Conservation (phyloP, 2,797 vertebrate species). For the Chaetophractus vellerosus region DNA sequence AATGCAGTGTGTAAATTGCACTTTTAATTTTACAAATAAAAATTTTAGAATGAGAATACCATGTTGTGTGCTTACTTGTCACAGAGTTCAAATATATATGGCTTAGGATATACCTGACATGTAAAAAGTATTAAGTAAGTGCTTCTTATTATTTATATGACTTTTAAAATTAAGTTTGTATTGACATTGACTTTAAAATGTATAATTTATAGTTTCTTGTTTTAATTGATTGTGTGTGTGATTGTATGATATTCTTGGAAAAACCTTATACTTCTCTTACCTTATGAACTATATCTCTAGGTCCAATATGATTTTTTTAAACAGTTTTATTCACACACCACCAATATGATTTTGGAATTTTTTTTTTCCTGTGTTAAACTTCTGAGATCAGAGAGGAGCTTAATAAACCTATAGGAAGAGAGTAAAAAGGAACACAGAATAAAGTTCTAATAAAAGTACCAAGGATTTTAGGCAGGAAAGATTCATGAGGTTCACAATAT, state of each 20-base stretch:
- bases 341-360: background rate
- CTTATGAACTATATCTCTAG: constrained; percentile 11
- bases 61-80: constrained; percentile 6
- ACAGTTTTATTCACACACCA: too few species aligned
- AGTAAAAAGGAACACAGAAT: background rate
- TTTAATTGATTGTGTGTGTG: background rate
- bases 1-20: constrained; percentile 1
- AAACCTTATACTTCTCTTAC: background rate
- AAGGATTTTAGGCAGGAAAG: background rate
- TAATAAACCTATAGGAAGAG: background rate
- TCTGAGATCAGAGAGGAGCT: background rate
- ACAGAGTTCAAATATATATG: constrained; percentile 10
- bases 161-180: background rate
- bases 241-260: background rate
- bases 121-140: constrained; percentile 16
- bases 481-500: background rate
- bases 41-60: background rate
- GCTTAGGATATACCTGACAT: background rate
- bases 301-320: background rate
- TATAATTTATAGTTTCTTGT: background rate
- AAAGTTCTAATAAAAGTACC: constrained; percentile 26
- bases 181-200: background rate
- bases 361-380: background rate
- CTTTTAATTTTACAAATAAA: constrained; percentile 48
- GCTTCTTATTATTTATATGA: background rate